Base-by-base conservation (phyloP, 2,797 vertebrate species). In the Cynopterus sphinx region DNA sequence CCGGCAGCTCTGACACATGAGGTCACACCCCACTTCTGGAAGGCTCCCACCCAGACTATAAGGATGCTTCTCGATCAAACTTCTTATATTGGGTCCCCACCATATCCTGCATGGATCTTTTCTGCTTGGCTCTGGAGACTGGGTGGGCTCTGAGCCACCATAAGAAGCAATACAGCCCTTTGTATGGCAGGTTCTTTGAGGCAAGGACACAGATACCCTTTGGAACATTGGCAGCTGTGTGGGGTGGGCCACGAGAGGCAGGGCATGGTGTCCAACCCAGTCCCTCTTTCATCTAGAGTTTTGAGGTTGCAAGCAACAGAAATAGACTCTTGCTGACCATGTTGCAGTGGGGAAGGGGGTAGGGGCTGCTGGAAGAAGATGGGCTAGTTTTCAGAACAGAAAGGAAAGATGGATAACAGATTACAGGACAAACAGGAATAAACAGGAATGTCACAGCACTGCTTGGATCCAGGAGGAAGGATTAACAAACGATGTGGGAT, bases 1-100 rank as follows among this genome's bases (percentile, higher is more conserved):
- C 86, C 51, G 2, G 93, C 93, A 43, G 63, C 91, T 77, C 84
- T 85, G 92, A 87, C 79, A 84, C 67, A 33, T 28, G 79, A 86
- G 65, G 94, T 96, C 63, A 6, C 87, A 70, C 91, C 93, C 81
- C 28, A 0, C 31, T 81, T 74, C 90, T 74, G 71, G 46, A 82
- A 83, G 57, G 71, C 83, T 74, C 87, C 41, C 55, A 0, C 31
- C 46, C 43, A 22, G 78, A 71, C 90, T 36, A 3, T 39, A 41
- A 43, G 59, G 46, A 61, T 13, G 51, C 16, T 71, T 43, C 73
- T 65, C 16, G 6, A 59, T 53, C 6, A 39, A 12, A 15, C 55
- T 46, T 82, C 31, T 55, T 46, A 0, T 1, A 26, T 9, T 2
- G 15, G 43, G 39, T 39, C 39, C 21, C 36, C 59, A 17, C 19